Evolutionary conservation across 1,140 invertebrate genomes (phyloP).

Genomic region (Thaumatotibia leucotreta): DNA sequence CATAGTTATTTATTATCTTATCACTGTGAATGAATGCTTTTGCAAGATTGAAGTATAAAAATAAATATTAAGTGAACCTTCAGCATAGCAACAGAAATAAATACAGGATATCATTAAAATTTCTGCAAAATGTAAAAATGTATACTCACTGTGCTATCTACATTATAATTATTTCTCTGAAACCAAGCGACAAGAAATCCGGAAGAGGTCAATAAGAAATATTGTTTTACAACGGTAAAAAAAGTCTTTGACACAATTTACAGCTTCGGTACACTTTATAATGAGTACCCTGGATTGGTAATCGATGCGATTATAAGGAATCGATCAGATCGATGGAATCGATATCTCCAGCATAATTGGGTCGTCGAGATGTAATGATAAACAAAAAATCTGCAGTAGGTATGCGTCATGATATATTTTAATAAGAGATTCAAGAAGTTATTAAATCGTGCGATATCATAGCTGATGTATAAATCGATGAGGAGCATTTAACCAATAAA

Average conservation of each 20-base stretch:
- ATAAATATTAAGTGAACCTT: too few species aligned
- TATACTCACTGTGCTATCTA: too few species aligned
- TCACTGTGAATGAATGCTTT: too few species aligned
- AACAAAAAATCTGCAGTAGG: slow-evolving; percentile 3
- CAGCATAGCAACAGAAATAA: too few species aligned
- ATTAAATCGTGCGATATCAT: background rate
- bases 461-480: background rate
- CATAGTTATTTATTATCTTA: too few species aligned
- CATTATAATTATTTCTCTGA: background rate
- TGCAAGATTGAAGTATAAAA: too few species aligned
- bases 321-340: background rate
- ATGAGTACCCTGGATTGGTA: slow-evolving; percentile 7
- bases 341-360: slow-evolving; percentile 10
- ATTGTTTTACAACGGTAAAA: background rate
- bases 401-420: background rate
- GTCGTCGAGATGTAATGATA: background rate
- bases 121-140: too few species aligned
- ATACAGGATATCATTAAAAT: too few species aligned
- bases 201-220: background rate
- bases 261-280: slow-evolving; percentile 1
- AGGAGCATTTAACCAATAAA: background rate
- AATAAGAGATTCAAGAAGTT: background rate
- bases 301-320: background rate
- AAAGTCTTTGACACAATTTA: slow-evolving; percentile 3
- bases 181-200: background rate